Percentiles rank a stretch among this genome's conserved stretches.
phyloP scores from a whole-genome alignment of 2,888 invertebrate species.

The Drosophila mimetica region DNA sequence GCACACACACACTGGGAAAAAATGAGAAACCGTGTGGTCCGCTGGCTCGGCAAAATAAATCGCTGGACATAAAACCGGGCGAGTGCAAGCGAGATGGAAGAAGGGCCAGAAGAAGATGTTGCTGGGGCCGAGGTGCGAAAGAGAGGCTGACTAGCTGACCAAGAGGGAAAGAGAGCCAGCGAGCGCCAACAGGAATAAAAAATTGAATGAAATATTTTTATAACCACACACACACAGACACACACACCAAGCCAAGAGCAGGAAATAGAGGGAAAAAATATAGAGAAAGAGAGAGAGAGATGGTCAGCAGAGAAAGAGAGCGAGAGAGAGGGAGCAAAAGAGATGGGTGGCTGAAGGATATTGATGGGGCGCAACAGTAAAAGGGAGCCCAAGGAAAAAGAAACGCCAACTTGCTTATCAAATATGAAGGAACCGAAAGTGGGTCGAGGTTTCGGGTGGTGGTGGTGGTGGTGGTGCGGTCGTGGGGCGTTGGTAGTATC shows the following conservation, averaged over 20 bases:
- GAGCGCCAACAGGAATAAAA: conserved; percentile 68
- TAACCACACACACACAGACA: conserved; percentile 60
- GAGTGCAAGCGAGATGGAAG: conserved; percentile 60
- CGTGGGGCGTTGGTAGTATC: conserved; percentile 54
- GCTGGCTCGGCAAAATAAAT: conserved; percentile 72
- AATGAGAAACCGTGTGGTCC: conserved; percentile 76
- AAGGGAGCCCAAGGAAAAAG: conserved; percentile 39
- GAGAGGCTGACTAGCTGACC: conserved; percentile 21
- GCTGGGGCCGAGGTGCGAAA: conserved; percentile 40
- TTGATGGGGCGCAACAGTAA: conserved; percentile 61
- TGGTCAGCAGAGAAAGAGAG: conserved; percentile 6
- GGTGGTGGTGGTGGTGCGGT: conserved; percentile 2
- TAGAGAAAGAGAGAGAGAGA: conserved; percentile 18
- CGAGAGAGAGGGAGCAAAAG: conserved; percentile 16
- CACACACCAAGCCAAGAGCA: conserved; percentile 23
- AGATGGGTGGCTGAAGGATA: conserved; percentile 56
- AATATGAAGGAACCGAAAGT: conserved; percentile 78
- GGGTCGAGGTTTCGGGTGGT: conserved; percentile 50
- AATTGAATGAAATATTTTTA: conserved; percentile 82
- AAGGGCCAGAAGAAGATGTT: conserved; percentile 35
- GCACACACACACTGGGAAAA: conserved; percentile 47
- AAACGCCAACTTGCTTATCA: conserved; percentile 69
- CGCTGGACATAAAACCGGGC: conserved; percentile 66
- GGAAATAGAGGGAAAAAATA: conserved; percentile 27
- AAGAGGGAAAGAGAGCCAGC: conserved; percentile 44